These are phyloP conservation scores for Furnarius figulus DNA, from an alignment of 2,113 vertebrate species.

Conservation along the genomic window DNA sequence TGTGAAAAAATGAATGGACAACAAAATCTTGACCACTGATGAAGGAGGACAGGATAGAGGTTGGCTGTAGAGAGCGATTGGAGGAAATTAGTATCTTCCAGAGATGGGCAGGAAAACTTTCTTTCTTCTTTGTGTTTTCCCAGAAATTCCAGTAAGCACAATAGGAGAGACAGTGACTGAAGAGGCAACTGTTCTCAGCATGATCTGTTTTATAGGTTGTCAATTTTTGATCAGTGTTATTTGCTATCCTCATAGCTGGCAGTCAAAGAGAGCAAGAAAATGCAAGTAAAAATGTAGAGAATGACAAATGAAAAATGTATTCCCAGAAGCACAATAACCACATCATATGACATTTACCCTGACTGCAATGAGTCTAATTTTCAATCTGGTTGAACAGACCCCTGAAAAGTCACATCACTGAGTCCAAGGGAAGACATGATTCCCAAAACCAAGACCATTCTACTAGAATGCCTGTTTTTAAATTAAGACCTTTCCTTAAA, in stretches of 20 bases:
- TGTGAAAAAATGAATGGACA: background rate
- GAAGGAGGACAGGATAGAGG: background rate
- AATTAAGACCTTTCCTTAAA: background rate
- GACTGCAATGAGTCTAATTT: background rate
- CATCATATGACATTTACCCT: background rate
- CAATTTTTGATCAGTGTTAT: background rate
- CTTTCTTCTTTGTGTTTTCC: background rate
- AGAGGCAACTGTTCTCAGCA: background rate
- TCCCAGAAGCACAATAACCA: background rate
- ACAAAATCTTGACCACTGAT: background rate
- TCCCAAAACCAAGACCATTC: background rate
- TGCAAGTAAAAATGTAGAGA: background rate
- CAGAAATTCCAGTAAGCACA: background rate
- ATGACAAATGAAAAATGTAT: background rate
- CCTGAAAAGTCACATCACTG: background rate
- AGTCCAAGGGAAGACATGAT: background rate
- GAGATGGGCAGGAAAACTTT: background rate
- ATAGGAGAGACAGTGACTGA: background rate
- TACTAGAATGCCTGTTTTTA: background rate
- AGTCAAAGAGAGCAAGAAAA: background rate
- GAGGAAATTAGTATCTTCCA: background rate
- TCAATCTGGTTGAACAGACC: background rate
- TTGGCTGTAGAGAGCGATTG: background rate
- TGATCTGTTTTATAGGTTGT: background rate
- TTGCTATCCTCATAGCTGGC: background rate